phyloP scores from a whole-genome alignment of 2,113 vertebrate species.

The Mesoclemmys tuberculata region DNA sequence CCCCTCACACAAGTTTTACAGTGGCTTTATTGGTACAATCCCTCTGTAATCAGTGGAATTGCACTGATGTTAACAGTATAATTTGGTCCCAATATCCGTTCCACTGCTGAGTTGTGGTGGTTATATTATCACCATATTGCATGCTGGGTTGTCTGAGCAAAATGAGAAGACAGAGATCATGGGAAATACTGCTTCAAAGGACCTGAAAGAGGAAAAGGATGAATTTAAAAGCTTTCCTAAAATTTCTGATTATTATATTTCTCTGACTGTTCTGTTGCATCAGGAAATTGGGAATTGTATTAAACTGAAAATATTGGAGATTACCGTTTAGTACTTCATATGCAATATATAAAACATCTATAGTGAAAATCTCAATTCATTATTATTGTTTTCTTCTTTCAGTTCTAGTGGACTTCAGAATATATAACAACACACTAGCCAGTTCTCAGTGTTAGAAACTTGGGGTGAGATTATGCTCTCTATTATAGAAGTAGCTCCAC shows the following conservation, averaged over 20 bases:
- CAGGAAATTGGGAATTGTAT: neutral
- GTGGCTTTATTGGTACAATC: neutral
- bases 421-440: fast-evolving
- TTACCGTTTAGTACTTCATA: neutral
- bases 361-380: neutral
- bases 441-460: neutral
- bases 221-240: neutral
- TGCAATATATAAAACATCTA: neutral
- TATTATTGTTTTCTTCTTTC: neutral
- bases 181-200: fast-evolving
- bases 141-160: neutral
- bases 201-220: neutral
- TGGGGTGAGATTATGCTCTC: neutral
- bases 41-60: neutral
- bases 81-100: fast-evolving
- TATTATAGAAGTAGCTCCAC: neutral
- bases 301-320: neutral
- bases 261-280: neutral
- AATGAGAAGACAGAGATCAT: neutral
- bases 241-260: neutral
- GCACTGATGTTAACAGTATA: neutral
- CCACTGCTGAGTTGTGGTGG: neutral
- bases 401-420: neutral
- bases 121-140: neutral
- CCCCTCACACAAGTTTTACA: neutral